These are phyloP conservation scores for Rhopalosiphum maidis DNA, from an alignment of 1,140 invertebrate genomes.

Conservation along the genomic window DNA sequence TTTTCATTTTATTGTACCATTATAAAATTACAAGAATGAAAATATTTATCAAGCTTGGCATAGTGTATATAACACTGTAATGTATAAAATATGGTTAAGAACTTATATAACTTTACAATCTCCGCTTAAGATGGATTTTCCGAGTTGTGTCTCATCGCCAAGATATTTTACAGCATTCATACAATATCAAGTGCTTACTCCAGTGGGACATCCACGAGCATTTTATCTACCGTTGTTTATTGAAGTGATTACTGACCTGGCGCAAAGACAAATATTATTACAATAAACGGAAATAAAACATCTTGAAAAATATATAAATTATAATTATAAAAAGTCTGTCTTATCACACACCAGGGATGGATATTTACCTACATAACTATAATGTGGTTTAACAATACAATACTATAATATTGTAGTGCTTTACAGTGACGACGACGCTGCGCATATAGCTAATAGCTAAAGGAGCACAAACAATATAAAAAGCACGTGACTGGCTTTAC, in stretches of 20 bases:
- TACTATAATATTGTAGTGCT: neutral
- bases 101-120: neutral
- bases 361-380: neutral
- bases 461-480: neutral
- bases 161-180: neutral
- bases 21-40: neutral
- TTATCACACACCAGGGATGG: neutral
- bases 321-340: neutral
- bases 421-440: neutral
- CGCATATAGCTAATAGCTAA: neutral
- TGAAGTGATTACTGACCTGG: neutral
- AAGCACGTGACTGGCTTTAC: neutral
- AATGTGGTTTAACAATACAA: neutral
- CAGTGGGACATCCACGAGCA: neutral
- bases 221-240: neutral
- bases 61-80: neutral
- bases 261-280: neutral
- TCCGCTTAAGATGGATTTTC: neutral
- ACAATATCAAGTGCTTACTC: neutral
- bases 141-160: neutral
- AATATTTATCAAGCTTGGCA: neutral
- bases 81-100: neutral
- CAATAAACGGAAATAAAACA: neutral
- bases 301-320: neutral
- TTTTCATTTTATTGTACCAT: neutral